phyloP scores from a whole-genome alignment of 2,888 invertebrate genomes.

The Melieria omissa region DNA sequence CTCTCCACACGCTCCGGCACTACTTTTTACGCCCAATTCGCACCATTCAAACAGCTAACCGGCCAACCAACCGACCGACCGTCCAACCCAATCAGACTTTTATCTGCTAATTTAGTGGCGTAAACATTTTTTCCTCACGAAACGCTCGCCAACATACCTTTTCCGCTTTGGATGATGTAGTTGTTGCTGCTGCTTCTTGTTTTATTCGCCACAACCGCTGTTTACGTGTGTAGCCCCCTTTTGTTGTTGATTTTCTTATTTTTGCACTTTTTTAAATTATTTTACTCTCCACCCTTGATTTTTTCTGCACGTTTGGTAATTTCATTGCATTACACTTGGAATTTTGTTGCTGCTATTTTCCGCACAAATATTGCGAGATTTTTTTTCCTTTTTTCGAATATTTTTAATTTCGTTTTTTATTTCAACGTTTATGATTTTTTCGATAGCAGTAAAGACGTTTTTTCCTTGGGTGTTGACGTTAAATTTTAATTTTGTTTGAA shows the following conservation, averaged over 20 bases:
- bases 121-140: too few relatives aligned
- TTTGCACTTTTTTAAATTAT: slow-evolving; percentile 21
- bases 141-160: too few relatives aligned
- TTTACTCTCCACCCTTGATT: slow-evolving; percentile 15
- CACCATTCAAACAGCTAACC: too few relatives aligned
- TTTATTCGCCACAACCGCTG: neutral
- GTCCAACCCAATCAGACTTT: too few relatives aligned
- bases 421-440: slow-evolving; percentile 8
- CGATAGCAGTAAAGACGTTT: slow-evolving; percentile 16
- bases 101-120: too few relatives aligned
- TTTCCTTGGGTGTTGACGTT: neutral
- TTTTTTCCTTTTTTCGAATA: slow-evolving; percentile 19
- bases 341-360: slow-evolving; percentile 12
- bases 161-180: neutral
- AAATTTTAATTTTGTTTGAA: neutral
- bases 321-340: slow-evolving; percentile 21
- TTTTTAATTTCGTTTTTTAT: slow-evolving; percentile 6
- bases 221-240: slow-evolving; percentile 26
- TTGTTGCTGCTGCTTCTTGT: slow-evolving; percentile 6
- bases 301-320: slow-evolving; percentile 23
- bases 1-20: too few relatives aligned
- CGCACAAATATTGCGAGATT: neutral
- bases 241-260: neutral
- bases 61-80: too few relatives aligned
- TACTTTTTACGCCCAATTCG: too few relatives aligned